phyloP scores from a whole-genome alignment of 2,797 vertebrate genomes.

The Prunella strophiata region DNA sequence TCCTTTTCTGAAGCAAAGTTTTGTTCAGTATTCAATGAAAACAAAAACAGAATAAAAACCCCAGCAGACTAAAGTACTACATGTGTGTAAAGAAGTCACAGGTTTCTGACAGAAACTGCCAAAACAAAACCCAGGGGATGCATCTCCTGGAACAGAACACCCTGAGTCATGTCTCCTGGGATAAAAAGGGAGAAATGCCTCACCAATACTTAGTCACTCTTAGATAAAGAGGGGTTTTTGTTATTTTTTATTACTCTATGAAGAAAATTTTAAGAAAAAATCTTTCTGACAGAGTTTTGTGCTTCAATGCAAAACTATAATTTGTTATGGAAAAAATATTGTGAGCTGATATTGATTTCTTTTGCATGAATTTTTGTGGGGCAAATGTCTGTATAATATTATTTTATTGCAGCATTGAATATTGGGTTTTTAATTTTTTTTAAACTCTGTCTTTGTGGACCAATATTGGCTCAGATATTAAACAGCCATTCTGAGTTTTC shows the following conservation, averaged over 20 bases:
- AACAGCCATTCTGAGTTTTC: neutral
- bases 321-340: neutral
- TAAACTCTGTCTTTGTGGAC: neutral
- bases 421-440: neutral
- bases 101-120: neutral
- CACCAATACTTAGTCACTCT: neutral
- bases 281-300: neutral
- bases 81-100: neutral
- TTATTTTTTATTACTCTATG: neutral
- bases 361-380: neutral
- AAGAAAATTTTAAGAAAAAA: neutral
- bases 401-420: neutral
- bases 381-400: neutral
- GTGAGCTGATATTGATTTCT: neutral
- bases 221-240: neutral
- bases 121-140: neutral
- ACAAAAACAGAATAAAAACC: accelerated
- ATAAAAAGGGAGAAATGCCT: neutral
- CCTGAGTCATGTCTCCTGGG: neutral
- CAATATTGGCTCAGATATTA: neutral
- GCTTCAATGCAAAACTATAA: neutral
- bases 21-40: neutral
- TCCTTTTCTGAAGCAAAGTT: neutral
- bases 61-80: neutral
- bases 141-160: neutral